phyloP scores from a whole-genome alignment of 2,113 vertebrate species.

The Dipodomys spectabilis region DNA sequence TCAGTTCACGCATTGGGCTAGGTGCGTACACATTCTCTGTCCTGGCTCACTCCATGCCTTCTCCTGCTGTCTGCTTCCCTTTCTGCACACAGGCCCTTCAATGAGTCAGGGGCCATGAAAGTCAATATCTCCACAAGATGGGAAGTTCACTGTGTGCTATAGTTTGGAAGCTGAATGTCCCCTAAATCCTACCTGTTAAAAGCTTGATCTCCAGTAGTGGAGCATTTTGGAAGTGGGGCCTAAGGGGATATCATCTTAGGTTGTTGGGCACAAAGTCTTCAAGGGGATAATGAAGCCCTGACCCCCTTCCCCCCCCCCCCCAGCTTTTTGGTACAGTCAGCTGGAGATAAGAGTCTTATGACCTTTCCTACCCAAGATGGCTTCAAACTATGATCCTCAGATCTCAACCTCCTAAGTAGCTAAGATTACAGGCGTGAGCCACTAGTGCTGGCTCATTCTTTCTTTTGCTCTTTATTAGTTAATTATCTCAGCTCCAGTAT shows the following conservation, averaged over 20 bases:
- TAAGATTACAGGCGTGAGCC: too few species aligned
- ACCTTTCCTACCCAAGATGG: too few species aligned
- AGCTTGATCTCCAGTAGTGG: background rate
- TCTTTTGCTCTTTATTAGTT: background rate
- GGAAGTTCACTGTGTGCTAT: background rate
- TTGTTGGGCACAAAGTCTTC: background rate
- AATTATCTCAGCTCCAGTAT: background rate
- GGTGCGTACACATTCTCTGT: rapidly evolving
- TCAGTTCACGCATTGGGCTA: background rate
- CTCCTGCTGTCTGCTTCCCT: background rate
- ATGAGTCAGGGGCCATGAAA: too few species aligned
- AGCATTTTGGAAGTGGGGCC: background rate
- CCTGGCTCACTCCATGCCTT: background rate
- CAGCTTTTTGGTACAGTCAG: too few species aligned
- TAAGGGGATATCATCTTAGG: background rate
- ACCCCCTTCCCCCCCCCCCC: background rate
- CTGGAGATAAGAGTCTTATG: too few species aligned
- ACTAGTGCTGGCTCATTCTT: background rate
- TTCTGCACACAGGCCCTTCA: background rate
- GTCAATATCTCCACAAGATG: background rate
- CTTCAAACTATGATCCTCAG: too few species aligned
- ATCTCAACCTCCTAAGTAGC: too few species aligned
- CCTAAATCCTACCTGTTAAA: background rate
- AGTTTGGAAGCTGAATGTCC: background rate
- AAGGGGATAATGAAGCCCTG: background rate